A percentile compares a stretch with the other conserved stretches of the same genome.
Evolutionary conservation across 2,888 invertebrate species (phyloP).

Genomic region (Lordiphosa andalusiaca): DNA sequence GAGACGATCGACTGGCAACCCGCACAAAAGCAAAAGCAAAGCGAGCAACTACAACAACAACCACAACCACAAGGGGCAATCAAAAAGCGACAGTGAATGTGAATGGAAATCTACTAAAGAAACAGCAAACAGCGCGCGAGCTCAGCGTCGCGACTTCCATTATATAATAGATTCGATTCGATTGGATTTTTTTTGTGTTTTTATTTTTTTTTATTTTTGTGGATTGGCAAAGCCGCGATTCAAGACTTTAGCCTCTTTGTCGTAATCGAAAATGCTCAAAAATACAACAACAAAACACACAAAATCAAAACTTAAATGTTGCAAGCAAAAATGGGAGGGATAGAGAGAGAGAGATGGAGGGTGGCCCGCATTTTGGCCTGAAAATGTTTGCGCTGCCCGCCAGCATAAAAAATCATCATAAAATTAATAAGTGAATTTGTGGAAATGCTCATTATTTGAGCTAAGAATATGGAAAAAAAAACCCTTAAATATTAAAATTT

Average conservation of each 20-base stretch:
- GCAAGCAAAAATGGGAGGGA: slow-evolving; percentile 2
- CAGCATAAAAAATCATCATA: slow-evolving; percentile 6
- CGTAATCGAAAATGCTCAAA: slow-evolving; percentile 4
- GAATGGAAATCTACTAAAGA: slow-evolving; percentile 76
- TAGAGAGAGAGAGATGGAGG: background rate
- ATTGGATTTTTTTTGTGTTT: slow-evolving; percentile 30
- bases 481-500: too few relatives aligned
- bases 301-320: slow-evolving; percentile 1
- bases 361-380: slow-evolving; percentile 5
- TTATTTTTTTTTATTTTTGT: slow-evolving; percentile 20
- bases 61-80: slow-evolving; percentile 35
- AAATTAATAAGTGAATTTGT: background rate
- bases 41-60: slow-evolving; percentile 25
- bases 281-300: too few relatives aligned
- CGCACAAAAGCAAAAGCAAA: slow-evolving; percentile 42
- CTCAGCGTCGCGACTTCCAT: slow-evolving; percentile 36
- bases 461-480: too few relatives aligned
- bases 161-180: slow-evolving; percentile 74
- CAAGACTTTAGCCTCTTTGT: slow-evolving; percentile 11
- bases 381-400: background rate
- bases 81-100: slow-evolving; percentile 75
- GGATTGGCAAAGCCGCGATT: slow-evolving; percentile 47
- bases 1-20: slow-evolving; percentile 30
- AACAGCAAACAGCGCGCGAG: slow-evolving; percentile 18
- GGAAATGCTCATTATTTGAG: too few relatives aligned